Evolutionary conservation across 2,113 vertebrate genomes (phyloP).

Genomic region (Melanerpes formicivorus): DNA sequence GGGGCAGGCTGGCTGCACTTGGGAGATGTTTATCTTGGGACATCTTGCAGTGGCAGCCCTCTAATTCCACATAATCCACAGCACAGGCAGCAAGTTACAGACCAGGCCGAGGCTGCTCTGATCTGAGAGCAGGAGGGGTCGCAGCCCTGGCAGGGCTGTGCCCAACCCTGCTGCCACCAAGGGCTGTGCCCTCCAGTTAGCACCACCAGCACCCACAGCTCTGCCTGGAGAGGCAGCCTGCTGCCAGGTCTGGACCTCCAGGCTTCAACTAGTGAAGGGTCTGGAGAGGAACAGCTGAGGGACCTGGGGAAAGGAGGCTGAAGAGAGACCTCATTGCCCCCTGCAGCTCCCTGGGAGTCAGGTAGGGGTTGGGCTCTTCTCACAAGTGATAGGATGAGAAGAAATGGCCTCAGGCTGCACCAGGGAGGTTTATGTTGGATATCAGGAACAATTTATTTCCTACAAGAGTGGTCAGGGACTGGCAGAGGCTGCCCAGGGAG

Average conservation of each 20-base stretch:
- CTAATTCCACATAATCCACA: constrained; percentile 65
- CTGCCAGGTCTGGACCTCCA: background rate
- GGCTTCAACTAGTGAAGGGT: no score
- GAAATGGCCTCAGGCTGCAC: no score
- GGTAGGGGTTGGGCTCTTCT: no score
- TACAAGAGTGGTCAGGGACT: no score
- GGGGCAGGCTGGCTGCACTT: constrained; percentile 16
- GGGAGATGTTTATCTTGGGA: constrained; percentile 56
- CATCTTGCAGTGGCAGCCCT: constrained; percentile 66
- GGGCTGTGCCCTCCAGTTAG: background rate
- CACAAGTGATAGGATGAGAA: no score
- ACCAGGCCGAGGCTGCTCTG: background rate
- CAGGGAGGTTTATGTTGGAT: no score
- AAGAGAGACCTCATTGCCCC: no score
- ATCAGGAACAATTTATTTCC: no score
- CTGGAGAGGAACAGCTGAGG: no score
- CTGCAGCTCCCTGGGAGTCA: no score
- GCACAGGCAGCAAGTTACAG: background rate
- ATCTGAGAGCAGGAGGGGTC: background rate
- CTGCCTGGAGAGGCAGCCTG: background rate
- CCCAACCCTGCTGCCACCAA: background rate
- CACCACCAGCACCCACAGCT: background rate
- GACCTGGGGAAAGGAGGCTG: no score
- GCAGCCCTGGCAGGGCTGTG: fast-evolving
- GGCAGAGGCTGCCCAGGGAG: no score